These are phyloP conservation scores for Hermodice carunculata DNA, from an alignment of 2,888 invertebrate genomes.

Conservation along the genomic window DNA sequence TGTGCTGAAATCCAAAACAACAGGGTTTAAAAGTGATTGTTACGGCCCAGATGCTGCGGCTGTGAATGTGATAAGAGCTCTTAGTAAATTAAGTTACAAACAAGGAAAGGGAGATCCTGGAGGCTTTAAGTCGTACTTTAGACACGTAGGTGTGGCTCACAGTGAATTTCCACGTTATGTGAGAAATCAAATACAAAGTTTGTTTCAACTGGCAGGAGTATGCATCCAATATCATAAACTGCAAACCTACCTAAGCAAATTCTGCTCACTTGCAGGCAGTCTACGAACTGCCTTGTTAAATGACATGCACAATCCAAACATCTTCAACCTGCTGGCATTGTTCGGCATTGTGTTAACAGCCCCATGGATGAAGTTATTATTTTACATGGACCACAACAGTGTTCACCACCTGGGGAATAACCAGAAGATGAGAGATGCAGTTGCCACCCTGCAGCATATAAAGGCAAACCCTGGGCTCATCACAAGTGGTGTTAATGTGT, in stretches of 20 bases:
- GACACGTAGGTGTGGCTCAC: background rate
- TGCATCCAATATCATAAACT: background rate
- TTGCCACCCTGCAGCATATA: too few relatives aligned
- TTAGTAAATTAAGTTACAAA: slow-evolving; percentile 1
- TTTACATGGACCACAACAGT: background rate
- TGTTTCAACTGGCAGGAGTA: slow-evolving; percentile 8
- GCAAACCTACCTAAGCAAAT: background rate
- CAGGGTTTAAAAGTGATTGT: background rate
- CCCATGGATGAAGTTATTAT: background rate
- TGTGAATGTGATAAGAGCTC: background rate
- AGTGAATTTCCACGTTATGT: slow-evolving; percentile 2
- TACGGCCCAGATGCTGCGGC: background rate
- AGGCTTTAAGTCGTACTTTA: background rate
- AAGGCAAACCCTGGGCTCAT: too few relatives aligned
- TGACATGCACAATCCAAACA: background rate
- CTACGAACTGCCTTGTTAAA: slow-evolving; percentile 2
- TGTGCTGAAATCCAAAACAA: background rate
- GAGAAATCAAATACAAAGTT: slow-evolving; percentile 1
- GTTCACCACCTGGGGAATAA: background rate
- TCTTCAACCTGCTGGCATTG: slow-evolving; percentile 3
- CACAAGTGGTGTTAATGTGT: too few relatives aligned
- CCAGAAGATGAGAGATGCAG: too few relatives aligned
- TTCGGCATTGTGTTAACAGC: background rate
- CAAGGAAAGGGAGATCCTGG: slow-evolving; percentile 4
- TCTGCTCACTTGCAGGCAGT: background rate